Percentiles rank a stretch among this genome's conserved stretches.
These are phyloP conservation scores for Diglossa brunneiventris DNA, from an alignment of 2,113 vertebrate genomes.

Conservation along the genomic window DNA sequence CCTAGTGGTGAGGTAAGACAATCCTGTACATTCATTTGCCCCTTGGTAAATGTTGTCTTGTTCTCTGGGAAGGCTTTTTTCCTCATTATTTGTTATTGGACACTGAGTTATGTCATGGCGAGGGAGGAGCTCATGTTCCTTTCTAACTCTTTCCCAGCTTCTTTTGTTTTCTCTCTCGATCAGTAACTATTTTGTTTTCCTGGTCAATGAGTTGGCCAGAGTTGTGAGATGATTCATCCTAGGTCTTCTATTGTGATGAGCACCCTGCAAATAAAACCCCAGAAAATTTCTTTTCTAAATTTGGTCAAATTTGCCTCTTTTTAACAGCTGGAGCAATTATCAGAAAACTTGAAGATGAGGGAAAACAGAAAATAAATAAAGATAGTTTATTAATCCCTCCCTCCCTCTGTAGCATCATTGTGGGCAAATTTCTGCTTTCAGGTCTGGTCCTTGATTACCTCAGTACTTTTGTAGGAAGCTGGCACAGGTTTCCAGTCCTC, in stretches of 20 bases:
- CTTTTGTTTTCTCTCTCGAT: neutral
- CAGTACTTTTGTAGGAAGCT: neutral
- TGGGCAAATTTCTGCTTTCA: neutral
- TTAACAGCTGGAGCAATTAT: neutral
- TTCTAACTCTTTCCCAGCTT: neutral
- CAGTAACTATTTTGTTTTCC: neutral
- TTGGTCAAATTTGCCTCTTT: neutral
- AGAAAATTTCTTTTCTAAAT: neutral
- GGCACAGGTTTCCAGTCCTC: neutral
- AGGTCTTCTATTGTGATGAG: neutral
- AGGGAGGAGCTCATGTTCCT: neutral
- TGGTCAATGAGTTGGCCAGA: neutral
- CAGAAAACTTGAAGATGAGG: neutral
- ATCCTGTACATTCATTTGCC: neutral
- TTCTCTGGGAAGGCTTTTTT: neutral
- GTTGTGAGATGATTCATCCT: neutral
- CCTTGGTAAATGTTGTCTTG: neutral
- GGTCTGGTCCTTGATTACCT: neutral
- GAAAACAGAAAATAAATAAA: neutral
- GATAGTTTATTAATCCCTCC: neutral
- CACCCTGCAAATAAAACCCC: accelerated
- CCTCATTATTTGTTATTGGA: neutral
- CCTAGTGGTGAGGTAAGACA: neutral
- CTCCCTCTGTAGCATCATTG: accelerated
- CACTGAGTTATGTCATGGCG: neutral